Evolutionary conservation across 2,113 vertebrate genomes (phyloP), one percentile per base, ranked within the genome.

Genomic region (Vombatus ursinus): DNA sequence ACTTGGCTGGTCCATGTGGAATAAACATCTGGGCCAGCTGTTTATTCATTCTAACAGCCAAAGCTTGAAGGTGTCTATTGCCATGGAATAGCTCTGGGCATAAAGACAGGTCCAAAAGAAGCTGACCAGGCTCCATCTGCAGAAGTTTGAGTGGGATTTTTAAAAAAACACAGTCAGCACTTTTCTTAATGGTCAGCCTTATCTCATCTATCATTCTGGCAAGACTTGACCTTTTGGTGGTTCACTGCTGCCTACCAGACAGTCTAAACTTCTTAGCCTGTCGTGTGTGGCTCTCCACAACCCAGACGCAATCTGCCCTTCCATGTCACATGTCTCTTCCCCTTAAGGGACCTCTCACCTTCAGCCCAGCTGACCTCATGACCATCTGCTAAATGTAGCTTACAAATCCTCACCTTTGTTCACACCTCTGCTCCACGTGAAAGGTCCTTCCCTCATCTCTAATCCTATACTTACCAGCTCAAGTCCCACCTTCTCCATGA

Each of bases 1-100:
- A 95, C 90, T 53, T 52, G 84, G 96, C 92, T 91, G 91, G 61
- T 37, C 54, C 23, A 50, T 0, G 57, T 52, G 95, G 53, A 94
- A 95, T 51, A 61, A 95, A 94, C 92, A 95, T 94, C 94, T 97
- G 96, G 8, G 44, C 9, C 8, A 24, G 96, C 5, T 37, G 90
- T 96, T 96, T 90, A 95, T 57, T 90, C 90, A 28, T 11, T 48
- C 19, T 3, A 9, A 52, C 93, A 94, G 53, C 94, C 89, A 89
- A 31, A 48, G 11, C 0, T 52, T 24, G 50, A 25, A 52, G 2
- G 28, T 51, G 53, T n/a, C 92, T 48, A 52, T 31, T 50, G 7
- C 5, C 0, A 95, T 93, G 89, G 50, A 8, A 48, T 92, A 10
- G 0, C 44, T 3, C 51, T 92, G 22, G 0, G 6, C 90, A 89